Conservation (phyloP, 1,140 invertebrate species). For the Papilio helenus region DNA sequence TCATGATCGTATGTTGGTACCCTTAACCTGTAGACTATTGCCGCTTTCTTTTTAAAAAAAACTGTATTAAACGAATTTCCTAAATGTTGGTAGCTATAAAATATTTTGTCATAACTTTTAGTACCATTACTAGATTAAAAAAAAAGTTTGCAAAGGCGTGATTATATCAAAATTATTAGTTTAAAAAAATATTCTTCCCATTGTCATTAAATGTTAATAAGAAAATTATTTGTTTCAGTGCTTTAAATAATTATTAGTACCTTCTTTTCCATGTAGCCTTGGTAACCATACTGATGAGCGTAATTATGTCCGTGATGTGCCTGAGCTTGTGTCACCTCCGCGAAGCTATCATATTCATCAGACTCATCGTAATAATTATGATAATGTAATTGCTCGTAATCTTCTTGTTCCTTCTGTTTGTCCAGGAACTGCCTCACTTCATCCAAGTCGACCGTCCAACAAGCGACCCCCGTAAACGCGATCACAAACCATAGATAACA, state of each 20-base stretch:
- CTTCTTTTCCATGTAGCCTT: conserved; percentile 61
- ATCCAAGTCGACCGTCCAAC: conserved; percentile 67
- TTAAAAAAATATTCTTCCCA: no score
- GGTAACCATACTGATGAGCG: conserved; percentile 53
- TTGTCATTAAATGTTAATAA: background rate
- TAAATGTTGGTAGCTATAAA: no score
- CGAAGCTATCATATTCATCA: background rate
- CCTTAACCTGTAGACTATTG: no score
- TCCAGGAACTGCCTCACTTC: conserved; percentile 57
- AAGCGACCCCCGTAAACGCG: conserved; percentile 47
- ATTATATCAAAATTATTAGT: no score
- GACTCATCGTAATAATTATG: conserved; percentile 43
- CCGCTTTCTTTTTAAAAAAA: no score
- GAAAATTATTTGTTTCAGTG: background rate
- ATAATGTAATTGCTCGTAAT: conserved; percentile 36
- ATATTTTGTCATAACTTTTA: no score
- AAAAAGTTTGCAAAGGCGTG: no score
- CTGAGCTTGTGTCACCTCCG: background rate
- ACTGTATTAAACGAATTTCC: no score
- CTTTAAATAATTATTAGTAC: no score
- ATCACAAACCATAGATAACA: conserved; percentile 39
- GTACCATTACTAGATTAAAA: no score
- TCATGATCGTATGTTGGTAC: no score
- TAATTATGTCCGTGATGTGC: conserved; percentile 40
- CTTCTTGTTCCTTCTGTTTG: conserved; percentile 38